A percentile compares a stretch with the other conserved stretches of the same genome.
Conservation (phyloP, 2,113 vertebrate species). For the Phalacrocorax aristotelis region DNA sequence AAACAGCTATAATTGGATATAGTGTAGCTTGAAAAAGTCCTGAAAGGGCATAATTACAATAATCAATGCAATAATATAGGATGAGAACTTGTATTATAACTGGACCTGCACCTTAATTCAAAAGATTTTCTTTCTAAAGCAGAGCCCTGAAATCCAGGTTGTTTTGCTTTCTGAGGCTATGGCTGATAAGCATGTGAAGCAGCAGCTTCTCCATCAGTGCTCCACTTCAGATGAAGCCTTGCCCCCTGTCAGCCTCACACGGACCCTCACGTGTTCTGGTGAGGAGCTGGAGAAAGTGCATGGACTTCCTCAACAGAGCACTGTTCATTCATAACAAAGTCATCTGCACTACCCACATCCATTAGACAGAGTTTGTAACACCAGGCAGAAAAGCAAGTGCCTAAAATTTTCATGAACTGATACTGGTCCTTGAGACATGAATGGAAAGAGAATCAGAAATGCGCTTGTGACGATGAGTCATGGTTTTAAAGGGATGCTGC, state of each 20-base stretch:
- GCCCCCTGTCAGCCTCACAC: background rate
- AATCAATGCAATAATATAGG: constrained; percentile 50
- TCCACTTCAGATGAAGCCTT: background rate
- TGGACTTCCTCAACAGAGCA: background rate
- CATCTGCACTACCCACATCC: background rate
- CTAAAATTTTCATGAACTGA: constrained; percentile 18
- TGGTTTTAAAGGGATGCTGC: background rate
- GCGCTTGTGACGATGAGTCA: background rate
- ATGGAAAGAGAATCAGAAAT: background rate
- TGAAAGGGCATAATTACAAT: constrained; percentile 64
- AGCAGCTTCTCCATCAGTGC: background rate
- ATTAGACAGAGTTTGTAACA: background rate
- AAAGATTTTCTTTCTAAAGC: background rate
- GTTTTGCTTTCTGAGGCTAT: background rate
- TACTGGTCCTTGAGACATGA: background rate
- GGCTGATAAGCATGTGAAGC: background rate
- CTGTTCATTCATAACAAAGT: background rate
- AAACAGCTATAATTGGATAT: constrained; percentile 63
- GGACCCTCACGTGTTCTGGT: background rate
- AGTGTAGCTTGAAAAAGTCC: constrained; percentile 51
- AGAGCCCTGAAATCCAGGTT: background rate
- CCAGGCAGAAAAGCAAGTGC: background rate
- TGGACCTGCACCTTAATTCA: constrained; percentile 22
- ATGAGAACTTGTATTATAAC: constrained; percentile 55
- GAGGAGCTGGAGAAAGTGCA: background rate